phyloP scores from a whole-genome alignment of 2,113 vertebrate species.

The Amphiprion percula region DNA sequence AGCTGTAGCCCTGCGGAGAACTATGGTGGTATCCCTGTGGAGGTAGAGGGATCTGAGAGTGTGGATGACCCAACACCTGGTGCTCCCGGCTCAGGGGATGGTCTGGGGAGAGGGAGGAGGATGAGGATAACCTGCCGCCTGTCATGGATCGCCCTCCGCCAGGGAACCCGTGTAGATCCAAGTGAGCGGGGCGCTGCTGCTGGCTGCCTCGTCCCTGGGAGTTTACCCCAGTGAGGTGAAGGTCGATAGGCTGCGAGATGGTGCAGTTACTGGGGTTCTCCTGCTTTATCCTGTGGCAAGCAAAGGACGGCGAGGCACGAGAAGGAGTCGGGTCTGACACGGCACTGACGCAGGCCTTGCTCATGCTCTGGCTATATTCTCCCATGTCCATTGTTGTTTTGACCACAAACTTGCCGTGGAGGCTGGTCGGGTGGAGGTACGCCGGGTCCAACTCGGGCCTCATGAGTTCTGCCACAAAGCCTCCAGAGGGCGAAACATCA shows the following conservation, averaged over 20 bases:
- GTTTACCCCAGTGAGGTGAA: slow-evolving; percentile 74
- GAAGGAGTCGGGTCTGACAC: slow-evolving; percentile 78
- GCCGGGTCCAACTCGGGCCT: slow-evolving; percentile 94
- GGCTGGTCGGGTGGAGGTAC: slow-evolving; percentile 88
- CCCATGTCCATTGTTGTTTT: slow-evolving; percentile 91
- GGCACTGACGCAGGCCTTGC: slow-evolving; percentile 81
- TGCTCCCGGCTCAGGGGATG: slow-evolving; percentile 90
- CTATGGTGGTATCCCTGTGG: slow-evolving; percentile 87
- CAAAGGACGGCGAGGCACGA: slow-evolving; percentile 69
- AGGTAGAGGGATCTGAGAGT: slow-evolving; percentile 84
- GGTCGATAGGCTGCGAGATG: slow-evolving; percentile 84
- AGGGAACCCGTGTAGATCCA: slow-evolving; percentile 86
- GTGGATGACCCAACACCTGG: slow-evolving; percentile 82
- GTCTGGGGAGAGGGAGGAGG: slow-evolving; percentile 88
- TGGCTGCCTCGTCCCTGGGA: slow-evolving; percentile 83
- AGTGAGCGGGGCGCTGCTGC: slow-evolving; percentile 82
- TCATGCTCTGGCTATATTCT: slow-evolving; percentile 88
- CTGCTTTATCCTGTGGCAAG: slow-evolving; percentile 93
- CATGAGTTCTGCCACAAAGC: slow-evolving; percentile 96
- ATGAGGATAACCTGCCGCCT: slow-evolving; percentile 86
- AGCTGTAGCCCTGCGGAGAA: slow-evolving; percentile 85
- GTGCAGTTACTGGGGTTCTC: slow-evolving; percentile 88
- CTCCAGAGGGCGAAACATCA: slow-evolving; percentile 93
- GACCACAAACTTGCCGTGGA: slow-evolving; percentile 94
- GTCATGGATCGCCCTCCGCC: slow-evolving; percentile 84